Evolutionary conservation across 2,797 vertebrate genomes (phyloP).

Genomic region (Xenopus petersii): DNA sequence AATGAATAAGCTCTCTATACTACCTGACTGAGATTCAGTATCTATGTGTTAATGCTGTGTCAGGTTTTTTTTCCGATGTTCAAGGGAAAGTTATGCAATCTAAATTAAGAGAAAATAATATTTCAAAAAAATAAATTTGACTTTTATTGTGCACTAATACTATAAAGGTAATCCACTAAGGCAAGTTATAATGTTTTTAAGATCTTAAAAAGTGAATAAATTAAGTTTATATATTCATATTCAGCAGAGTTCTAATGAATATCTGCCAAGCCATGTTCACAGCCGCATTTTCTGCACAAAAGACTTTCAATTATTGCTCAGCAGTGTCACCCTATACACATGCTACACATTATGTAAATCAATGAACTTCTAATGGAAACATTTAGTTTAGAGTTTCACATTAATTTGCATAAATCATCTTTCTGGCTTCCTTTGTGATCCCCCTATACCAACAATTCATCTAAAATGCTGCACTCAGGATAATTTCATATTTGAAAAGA

Average conservation of each 20-base stretch:
- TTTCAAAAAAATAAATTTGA: no score
- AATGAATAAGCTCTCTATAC: no score
- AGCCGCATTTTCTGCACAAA: constrained; percentile 46
- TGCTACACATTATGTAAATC: constrained; percentile 46
- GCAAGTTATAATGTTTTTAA: neutral
- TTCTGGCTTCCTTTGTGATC: constrained; percentile 29
- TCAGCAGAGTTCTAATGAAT: constrained; percentile 33
- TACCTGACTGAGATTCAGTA: no score
- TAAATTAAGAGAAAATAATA: no score
- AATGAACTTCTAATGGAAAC: constrained; percentile 42
- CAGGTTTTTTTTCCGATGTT: no score
- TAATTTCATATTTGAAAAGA: constrained; percentile 27
- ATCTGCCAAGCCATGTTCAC: constrained; percentile 40
- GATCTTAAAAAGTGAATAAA: constrained; percentile 8
- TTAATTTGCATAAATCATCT: constrained; percentile 43
- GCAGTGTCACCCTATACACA: constrained; percentile 44
- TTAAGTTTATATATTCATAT: constrained; percentile 27
- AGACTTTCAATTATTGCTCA: constrained; percentile 48
- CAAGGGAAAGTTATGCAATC: no score
- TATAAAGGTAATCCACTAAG: no score
- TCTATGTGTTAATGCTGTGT: no score
- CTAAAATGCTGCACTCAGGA: constrained; percentile 17
- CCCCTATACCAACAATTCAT: constrained; percentile 31
- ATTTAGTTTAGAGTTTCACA: constrained; percentile 38
- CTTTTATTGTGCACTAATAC: no score